Evolutionary conservation across 2,797 vertebrate species (phyloP).

Genomic region (Nothura maculosa): DNA sequence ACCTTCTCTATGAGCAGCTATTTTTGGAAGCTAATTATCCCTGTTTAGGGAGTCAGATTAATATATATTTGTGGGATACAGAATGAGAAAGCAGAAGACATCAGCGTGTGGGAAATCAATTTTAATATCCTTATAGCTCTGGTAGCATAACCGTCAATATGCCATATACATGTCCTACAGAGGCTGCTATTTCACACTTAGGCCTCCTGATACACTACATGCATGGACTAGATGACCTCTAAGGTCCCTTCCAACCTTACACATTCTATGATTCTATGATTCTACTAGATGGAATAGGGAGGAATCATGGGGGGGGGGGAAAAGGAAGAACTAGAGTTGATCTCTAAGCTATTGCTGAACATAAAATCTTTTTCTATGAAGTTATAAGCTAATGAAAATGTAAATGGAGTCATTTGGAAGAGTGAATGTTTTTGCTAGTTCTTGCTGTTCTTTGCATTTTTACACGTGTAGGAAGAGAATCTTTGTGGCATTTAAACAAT

Average conservation of each 20-base stretch:
- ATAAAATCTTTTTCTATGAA: background rate
- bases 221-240: background rate
- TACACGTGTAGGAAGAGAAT: background rate
- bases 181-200: constrained; percentile 30
- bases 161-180: constrained; percentile 6
- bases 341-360: background rate
- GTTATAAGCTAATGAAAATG: background rate
- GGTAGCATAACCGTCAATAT: constrained; percentile 17
- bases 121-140: constrained; percentile 54
- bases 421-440: background rate
- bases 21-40: constrained; percentile 33
- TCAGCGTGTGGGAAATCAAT: constrained; percentile 54
- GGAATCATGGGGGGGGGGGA: background rate
- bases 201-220: constrained; percentile 26
- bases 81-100: constrained; percentile 26
- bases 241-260: too few relatives aligned
- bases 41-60: background rate
- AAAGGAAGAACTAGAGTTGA: background rate
- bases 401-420: background rate
- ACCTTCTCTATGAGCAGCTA: background rate
- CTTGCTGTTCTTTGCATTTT: background rate
- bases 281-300: background rate
- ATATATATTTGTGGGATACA: constrained; percentile 8
- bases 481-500: background rate
- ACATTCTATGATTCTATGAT: too few relatives aligned